Conservation (phyloP, 2,113 vertebrate genomes). For the Perca fluviatilis region DNA sequence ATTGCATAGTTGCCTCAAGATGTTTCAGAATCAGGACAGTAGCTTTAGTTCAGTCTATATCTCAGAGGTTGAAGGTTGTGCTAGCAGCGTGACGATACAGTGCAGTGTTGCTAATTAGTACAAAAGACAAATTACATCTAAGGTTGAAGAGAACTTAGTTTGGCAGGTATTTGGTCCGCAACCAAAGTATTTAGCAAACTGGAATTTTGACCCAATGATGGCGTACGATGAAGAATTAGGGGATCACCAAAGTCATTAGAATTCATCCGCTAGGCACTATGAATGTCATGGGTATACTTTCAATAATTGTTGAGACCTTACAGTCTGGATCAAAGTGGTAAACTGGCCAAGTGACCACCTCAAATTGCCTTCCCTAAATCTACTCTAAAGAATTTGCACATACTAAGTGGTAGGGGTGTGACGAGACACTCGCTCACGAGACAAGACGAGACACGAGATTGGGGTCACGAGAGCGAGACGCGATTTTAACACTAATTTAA, state of each 20-base stretch:
- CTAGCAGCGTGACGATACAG: not conserved
- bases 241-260: not conserved
- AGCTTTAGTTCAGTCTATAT: not conserved
- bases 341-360: not conserved
- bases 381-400: not conserved
- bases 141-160: too few species aligned
- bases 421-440: too few species aligned
- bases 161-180: too few species aligned
- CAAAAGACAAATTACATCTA: too few species aligned
- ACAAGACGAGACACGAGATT: too few species aligned
- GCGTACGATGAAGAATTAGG: not conserved
- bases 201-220: not conserved
- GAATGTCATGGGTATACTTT: not conserved
- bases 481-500: too few species aligned
- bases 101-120: too few species aligned
- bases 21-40: not conserved
- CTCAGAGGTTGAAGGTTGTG: not conserved
- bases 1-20: not conserved
- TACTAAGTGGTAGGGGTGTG: too few species aligned
- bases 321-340: too few species aligned
- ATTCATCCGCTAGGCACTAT: too few species aligned
- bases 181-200: not conserved
- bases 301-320: not conserved
- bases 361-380: not conserved
- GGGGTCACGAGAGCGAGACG: too few species aligned